Conservation (phyloP, 2,888 invertebrate species). For the Phortica okadai region DNA sequence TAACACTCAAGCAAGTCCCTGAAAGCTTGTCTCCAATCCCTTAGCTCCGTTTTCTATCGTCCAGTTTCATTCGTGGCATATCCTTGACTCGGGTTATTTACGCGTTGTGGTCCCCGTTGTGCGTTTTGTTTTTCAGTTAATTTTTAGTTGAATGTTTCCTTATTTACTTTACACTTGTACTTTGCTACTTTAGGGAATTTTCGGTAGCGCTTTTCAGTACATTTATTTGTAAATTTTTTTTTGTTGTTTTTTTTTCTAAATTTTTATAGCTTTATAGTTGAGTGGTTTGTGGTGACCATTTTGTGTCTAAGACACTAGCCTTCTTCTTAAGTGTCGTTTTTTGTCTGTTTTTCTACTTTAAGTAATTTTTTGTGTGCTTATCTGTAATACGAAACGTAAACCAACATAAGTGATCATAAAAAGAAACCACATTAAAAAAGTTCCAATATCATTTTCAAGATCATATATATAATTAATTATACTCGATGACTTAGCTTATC, state of each 20-base stretch:
- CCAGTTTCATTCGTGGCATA: neutral
- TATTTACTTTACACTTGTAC: constrained; percentile 29
- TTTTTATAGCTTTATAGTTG: no score
- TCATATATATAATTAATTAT: no score
- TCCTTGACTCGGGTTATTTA: neutral
- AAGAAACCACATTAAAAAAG: no score
- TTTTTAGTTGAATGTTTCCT: constrained; percentile 21
- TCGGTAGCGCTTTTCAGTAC: constrained; percentile 44
- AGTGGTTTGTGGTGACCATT: no score
- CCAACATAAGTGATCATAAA: no score
- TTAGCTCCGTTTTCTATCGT: constrained; percentile 1
- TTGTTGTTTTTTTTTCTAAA: neutral
- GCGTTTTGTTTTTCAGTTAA: constrained; percentile 25
- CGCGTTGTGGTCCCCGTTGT: constrained; percentile 8
- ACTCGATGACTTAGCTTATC: no score
- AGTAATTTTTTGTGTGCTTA: no score
- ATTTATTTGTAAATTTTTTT: constrained; percentile 16
- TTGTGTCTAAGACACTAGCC: neutral
- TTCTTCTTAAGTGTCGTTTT: neutral
- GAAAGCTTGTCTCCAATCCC: neutral
- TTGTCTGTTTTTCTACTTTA: neutral
- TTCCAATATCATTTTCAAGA: no score
- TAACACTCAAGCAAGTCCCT: constrained; percentile 3
- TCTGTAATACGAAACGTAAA: no score
- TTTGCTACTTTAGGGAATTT: constrained; percentile 32